These are phyloP conservation scores for Falco novaeseelandiae DNA, from an alignment of 2,797 vertebrate species.

Conservation along the genomic window DNA sequence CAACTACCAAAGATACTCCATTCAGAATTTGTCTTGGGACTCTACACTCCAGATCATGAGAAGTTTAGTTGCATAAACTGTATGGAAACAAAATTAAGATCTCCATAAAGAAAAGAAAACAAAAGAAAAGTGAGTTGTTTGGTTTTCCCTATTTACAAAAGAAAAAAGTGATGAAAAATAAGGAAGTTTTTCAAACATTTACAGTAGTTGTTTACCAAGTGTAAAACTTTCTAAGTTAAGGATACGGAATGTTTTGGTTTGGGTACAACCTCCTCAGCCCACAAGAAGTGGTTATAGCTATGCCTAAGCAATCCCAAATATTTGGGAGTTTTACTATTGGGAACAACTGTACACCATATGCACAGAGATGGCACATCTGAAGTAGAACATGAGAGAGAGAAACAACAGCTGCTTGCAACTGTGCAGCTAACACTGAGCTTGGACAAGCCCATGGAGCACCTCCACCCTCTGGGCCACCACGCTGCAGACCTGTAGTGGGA, in stretches of 20 bases:
- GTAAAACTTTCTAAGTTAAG: background rate
- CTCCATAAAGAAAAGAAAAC: background rate
- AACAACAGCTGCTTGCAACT: background rate
- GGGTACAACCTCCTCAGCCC: background rate
- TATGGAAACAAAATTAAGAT: background rate
- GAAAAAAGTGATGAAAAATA: background rate
- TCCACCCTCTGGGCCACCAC: background rate
- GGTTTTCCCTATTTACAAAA: background rate
- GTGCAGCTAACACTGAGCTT: accelerated
- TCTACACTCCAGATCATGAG: background rate
- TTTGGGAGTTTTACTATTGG: background rate
- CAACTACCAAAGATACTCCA: background rate
- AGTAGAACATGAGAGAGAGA: accelerated
- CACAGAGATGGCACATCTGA: background rate
- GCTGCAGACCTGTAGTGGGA: background rate
- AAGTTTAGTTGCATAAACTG: background rate
- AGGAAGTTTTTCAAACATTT: background rate
- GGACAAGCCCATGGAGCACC: background rate
- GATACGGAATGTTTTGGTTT: background rate
- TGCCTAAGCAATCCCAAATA: background rate
- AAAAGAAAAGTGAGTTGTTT: no score
- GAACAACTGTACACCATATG: background rate
- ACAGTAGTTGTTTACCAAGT: background rate
- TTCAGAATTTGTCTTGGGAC: background rate
- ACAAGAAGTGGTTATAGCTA: background rate